Evolutionary conservation across 2,888 invertebrate genomes (phyloP), one percentile per base, ranked within the genome.

Genomic region (Cenopis cana): DNA sequence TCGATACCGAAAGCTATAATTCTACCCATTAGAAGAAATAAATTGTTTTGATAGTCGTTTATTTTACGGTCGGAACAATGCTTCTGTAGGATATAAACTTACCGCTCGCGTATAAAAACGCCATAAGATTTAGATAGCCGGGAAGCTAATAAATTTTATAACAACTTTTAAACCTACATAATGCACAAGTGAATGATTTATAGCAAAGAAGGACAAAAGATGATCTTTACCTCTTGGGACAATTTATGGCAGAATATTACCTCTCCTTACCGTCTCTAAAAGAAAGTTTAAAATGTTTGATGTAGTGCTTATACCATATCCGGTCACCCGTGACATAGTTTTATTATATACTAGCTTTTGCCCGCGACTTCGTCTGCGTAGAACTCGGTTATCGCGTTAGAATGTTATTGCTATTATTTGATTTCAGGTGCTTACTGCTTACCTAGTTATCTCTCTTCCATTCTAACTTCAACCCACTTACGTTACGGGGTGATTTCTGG

Each of bases 211-310:
- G 79, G 76, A 85, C 87, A 86, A 86, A 88, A 86, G 85, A 86
- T 87, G 89, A 89, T 88, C 87, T 86, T 89, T 89, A 89, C 79
- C 84, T 77, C 80, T 73, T 74, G 79, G 79, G 82, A 83, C 83
- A 84, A 87, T 89, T 89, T 88, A 88, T 87, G 85, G 83, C 77
- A 74, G 81, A 84, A 85, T 85, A 87, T 87, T 83, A 86, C 83
- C 80, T 81, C 81, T 84, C 82, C 82, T 82, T 74, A 78, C 81
- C 82, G 85, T 81, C 87, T 85, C 81, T 87, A 85, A 88, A 88
- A 87, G 83, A 87, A 89, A 88, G 84, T 89, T 89, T 89, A 86
- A 87, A 89, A 89, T 85, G 86, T 80, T 86, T 88, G 86, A 88
- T 83, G 82, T 77, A 77, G 82, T 82, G 81, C 85, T 85, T 80